phyloP scores from a whole-genome alignment of 2,113 vertebrate species.

The Himantopus leucocephalus region DNA sequence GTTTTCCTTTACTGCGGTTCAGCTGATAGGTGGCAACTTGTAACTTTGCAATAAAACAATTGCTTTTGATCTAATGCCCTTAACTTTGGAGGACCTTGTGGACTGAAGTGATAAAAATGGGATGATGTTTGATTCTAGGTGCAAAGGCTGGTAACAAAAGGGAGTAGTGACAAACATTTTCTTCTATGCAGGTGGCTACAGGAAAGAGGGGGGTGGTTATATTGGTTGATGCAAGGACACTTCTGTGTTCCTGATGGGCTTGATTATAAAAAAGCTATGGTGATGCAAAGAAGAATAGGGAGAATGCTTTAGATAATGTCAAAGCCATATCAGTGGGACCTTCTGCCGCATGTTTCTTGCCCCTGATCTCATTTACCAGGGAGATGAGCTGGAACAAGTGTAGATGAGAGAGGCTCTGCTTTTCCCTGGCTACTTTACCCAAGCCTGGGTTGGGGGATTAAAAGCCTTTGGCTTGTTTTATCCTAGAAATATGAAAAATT shows the following conservation, averaged over 20 bases:
- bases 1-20: fast-evolving
- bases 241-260: neutral
- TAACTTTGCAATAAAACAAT: neutral
- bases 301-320: neutral
- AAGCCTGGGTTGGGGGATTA: neutral
- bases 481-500: neutral
- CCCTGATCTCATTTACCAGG: neutral
- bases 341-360: neutral
- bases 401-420: neutral
- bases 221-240: neutral
- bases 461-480: neutral
- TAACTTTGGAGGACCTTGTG: neutral
- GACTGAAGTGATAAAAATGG: neutral
- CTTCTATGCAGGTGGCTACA: neutral
- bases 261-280: neutral
- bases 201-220: neutral
- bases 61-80: neutral
- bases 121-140: neutral
- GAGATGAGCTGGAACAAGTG: neutral
- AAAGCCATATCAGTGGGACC: too few species aligned
- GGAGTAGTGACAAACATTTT: neutral
- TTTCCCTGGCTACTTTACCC: neutral
- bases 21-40: fast-evolving
- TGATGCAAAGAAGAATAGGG: neutral
- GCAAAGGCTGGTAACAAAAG: neutral